Evolutionary conservation across 2,888 invertebrate genomes (phyloP).

Genomic region (Hirtodrosophila alboralis): DNA sequence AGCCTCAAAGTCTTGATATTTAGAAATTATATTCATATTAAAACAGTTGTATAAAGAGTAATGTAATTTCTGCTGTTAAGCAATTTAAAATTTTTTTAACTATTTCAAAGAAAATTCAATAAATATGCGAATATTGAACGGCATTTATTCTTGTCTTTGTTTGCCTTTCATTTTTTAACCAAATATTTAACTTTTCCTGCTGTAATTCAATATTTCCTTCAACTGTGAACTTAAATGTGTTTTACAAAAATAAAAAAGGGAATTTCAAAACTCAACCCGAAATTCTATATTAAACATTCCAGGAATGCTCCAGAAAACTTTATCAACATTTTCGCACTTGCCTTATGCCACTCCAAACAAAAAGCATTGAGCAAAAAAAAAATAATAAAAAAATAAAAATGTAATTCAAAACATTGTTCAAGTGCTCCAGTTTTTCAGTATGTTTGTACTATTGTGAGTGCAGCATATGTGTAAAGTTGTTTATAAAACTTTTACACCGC

Average conservation of each 20-base stretch:
- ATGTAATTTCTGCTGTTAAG: no score
- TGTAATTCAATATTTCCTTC: no score
- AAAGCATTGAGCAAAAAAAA: slow-evolving; percentile 23
- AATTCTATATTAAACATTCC: slow-evolving; percentile 29
- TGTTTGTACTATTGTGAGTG: slow-evolving; percentile 15
- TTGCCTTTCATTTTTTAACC: no score
- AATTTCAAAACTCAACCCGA: slow-evolving; percentile 7
- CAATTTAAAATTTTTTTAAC: no score
- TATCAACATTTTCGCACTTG: slow-evolving; percentile 70
- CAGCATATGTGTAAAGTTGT: slow-evolving; percentile 66
- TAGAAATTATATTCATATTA: neutral
- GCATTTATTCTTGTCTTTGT: neutral
- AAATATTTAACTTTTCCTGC: no score
- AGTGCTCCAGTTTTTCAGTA: slow-evolving; percentile 66
- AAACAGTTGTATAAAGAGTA: no score
- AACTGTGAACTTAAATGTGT: no score
- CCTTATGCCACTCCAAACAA: slow-evolving; percentile 47
- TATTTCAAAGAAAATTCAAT: no score
- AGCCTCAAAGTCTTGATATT: no score
- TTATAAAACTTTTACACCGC: slow-evolving; percentile 69
- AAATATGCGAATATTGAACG: no score
- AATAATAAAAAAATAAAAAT: slow-evolving; percentile 50
- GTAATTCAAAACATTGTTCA: slow-evolving; percentile 74
- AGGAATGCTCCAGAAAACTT: slow-evolving; percentile 44
- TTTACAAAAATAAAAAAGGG: slow-evolving; percentile 7